Conservation (phyloP, 2,888 invertebrate species). For the Taphrorychus bicolor region DNA sequence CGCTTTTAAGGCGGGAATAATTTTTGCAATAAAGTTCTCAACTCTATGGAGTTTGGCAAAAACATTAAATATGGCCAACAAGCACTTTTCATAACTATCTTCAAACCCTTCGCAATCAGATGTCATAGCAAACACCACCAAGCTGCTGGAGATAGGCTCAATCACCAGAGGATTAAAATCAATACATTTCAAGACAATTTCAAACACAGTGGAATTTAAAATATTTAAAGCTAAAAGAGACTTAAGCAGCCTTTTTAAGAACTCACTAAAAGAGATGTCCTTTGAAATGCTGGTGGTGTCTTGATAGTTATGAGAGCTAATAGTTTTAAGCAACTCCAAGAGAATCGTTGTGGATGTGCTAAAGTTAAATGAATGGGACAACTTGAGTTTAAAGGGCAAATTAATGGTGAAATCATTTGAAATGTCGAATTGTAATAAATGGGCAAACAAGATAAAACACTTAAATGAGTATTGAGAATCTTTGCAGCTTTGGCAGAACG, state of each 20-base stretch:
- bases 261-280: slow-evolving; percentile 44
- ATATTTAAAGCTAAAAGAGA: slow-evolving; percentile 46
- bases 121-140: slow-evolving; percentile 51
- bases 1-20: slow-evolving; percentile 49
- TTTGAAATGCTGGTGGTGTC: not conserved
- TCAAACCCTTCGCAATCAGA: slow-evolving; percentile 42
- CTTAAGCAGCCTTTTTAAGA: slow-evolving; percentile 49
- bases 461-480: slow-evolving; percentile 47
- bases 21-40: slow-evolving; percentile 54
- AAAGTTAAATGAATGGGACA: not conserved
- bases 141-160: slow-evolving; percentile 48
- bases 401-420: slow-evolving; percentile 42
- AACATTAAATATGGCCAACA: slow-evolving; percentile 52
- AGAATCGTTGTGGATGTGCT: not conserved
- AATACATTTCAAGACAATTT: slow-evolving; percentile 50
- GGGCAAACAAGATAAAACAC: slow-evolving; percentile 48
- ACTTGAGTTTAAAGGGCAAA: slow-evolving; percentile 32
- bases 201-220: slow-evolving; percentile 47
- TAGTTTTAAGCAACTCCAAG: not conserved
- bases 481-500: slow-evolving; percentile 46
- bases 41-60: slow-evolving; percentile 55
- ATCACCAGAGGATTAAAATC: slow-evolving; percentile 54
- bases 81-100: slow-evolving; percentile 48
- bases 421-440: slow-evolving; percentile 51
- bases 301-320: not conserved